Evolutionary conservation across 2,113 vertebrate species (phyloP).

Genomic region (Calyptomena viridis): DNA sequence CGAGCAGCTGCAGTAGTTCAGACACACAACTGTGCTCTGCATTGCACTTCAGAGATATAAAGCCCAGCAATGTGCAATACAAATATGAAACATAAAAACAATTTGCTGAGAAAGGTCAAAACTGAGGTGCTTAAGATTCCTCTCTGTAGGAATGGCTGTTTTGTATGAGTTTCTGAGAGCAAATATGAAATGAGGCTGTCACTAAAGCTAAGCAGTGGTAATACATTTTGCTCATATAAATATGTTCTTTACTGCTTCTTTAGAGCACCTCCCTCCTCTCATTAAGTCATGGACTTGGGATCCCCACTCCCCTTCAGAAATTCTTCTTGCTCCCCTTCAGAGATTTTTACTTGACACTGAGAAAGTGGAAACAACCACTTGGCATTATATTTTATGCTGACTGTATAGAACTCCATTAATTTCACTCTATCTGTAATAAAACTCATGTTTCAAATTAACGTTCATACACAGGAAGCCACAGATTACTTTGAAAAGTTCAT

Average conservation of each 20-base stretch:
- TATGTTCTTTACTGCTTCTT: background rate
- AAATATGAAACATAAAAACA: background rate
- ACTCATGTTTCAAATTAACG: background rate
- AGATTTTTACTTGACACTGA: background rate
- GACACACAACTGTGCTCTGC: background rate
- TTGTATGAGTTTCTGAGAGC: background rate
- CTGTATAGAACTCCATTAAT: background rate
- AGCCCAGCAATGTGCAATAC: background rate
- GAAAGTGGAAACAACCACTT: background rate
- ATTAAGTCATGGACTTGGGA: background rate
- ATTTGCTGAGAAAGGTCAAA: background rate
- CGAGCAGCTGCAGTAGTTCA: background rate
- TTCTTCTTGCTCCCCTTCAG: background rate
- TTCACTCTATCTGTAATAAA: background rate
- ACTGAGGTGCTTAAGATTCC: background rate
- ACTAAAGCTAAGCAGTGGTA: background rate
- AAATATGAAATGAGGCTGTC: background rate
- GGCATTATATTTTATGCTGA: background rate
- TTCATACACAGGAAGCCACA: background rate
- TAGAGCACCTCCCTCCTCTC: background rate
- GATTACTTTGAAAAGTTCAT: background rate
- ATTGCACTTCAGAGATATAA: background rate
- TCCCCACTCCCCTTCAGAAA: background rate
- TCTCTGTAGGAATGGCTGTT: background rate
- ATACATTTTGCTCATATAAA: background rate